phyloP scores from a whole-genome alignment of 2,888 invertebrate species.

The Acanthoscelides obtectus region DNA sequence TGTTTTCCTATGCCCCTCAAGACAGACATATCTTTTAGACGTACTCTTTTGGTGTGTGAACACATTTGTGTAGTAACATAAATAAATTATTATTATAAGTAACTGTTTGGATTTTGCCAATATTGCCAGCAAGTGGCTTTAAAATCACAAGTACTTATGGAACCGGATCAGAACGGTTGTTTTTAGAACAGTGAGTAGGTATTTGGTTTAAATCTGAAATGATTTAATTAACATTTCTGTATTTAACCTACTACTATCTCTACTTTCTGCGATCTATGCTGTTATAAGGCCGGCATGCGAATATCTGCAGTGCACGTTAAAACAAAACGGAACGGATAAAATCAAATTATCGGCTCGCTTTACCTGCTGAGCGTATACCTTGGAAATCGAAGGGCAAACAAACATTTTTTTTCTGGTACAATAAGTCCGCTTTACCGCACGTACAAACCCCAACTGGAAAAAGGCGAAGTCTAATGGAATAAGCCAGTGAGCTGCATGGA shows the following conservation, averaged over 20 bases:
- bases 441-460: background rate
- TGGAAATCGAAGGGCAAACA: background rate
- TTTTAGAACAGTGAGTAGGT: too few relatives aligned
- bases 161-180: too few relatives aligned
- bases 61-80: too few relatives aligned
- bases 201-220: too few relatives aligned
- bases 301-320: background rate
- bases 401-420: background rate
- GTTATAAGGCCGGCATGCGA: background rate
- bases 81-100: too few relatives aligned
- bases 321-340: background rate
- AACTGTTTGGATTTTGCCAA: too few relatives aligned
- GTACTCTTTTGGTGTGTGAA: too few relatives aligned
- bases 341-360: background rate
- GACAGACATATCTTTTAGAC: too few relatives aligned
- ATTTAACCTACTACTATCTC: background rate
- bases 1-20: too few relatives aligned
- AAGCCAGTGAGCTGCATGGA: background rate
- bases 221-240: background rate
- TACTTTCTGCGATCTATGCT: background rate
- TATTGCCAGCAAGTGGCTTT: too few relatives aligned
- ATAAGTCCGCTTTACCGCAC: background rate
- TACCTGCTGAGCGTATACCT: background rate
- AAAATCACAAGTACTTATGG: too few relatives aligned
- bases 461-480: background rate